Evolutionary conservation across 2,113 vertebrate genomes (phyloP).

Genomic region (Rhinoptilus africanus): DNA sequence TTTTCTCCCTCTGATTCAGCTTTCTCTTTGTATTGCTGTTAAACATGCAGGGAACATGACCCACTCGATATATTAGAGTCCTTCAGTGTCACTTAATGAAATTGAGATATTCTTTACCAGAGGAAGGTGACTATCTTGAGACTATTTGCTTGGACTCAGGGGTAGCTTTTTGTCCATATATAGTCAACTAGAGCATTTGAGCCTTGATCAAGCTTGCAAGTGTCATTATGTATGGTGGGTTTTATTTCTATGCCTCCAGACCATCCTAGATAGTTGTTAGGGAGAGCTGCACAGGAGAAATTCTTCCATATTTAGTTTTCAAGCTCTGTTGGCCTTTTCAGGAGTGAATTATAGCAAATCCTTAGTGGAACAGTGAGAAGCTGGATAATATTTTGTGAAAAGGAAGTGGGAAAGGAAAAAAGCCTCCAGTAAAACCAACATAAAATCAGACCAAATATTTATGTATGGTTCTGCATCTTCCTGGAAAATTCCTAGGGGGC

Average conservation of each 20-base stretch:
- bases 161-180: background rate
- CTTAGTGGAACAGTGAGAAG: background rate
- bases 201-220: background rate
- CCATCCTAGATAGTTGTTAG: background rate
- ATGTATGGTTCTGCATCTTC: background rate
- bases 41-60: background rate
- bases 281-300: background rate
- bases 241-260: background rate
- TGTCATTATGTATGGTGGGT: background rate
- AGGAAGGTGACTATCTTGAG: background rate
- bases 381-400: background rate
- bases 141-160: background rate
- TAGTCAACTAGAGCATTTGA: background rate
- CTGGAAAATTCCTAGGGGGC: background rate
- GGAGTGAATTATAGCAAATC: background rate
- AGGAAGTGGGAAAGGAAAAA: background rate
- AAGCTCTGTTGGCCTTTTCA: background rate
- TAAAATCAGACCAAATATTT: background rate
- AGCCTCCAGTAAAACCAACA: background rate
- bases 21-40: background rate
- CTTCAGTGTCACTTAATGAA: background rate
- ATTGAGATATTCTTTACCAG: background rate
- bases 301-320: background rate
- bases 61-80: background rate
- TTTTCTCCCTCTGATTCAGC: background rate